A percentile compares a stretch with the other conserved stretches of the same genome.
Evolutionary conservation across 2,113 vertebrate species (phyloP).

Genomic region (Datnioides undecimradiatus): DNA sequence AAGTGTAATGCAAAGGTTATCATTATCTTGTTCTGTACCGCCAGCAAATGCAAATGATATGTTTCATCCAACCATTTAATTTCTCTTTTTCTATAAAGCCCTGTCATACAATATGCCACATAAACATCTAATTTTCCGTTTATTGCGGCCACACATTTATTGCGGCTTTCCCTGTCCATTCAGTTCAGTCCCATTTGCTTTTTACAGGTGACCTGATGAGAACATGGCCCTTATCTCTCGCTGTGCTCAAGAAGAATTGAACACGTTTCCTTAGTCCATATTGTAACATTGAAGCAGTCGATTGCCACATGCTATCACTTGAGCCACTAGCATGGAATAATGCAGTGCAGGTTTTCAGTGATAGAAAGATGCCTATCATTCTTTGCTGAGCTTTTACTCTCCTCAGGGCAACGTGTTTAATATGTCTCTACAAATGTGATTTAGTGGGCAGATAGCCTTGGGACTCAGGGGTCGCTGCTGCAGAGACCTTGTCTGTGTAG

Average conservation of each 20-base stretch:
- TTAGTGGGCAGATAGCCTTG: constrained; percentile 68
- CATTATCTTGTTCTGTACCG: not conserved
- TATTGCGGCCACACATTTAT: not conserved
- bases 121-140: not conserved
- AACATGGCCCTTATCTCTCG: constrained; percentile 58
- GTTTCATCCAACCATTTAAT: not conserved
- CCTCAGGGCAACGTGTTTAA: constrained; percentile 70
- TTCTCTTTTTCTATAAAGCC: not conserved
- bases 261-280: constrained; percentile 23
- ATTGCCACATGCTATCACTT: constrained; percentile 48
- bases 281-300: constrained; percentile 42
- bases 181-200: constrained; percentile 36
- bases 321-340: constrained; percentile 45
- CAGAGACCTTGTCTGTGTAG: constrained; percentile 47
- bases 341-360: constrained; percentile 43
- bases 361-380: constrained; percentile 67
- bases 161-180: not conserved
- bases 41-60: not conserved
- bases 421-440: constrained; percentile 75
- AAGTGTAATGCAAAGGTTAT: constrained; percentile 27
- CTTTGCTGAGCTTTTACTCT: constrained; percentile 46
- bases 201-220: constrained; percentile 49
- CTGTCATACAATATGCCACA: not conserved
- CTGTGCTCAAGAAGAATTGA: constrained; percentile 45
- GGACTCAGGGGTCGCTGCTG: constrained; percentile 45